phyloP scores from a whole-genome alignment of 2,888 invertebrate genomes.

The Philaethria dido region DNA sequence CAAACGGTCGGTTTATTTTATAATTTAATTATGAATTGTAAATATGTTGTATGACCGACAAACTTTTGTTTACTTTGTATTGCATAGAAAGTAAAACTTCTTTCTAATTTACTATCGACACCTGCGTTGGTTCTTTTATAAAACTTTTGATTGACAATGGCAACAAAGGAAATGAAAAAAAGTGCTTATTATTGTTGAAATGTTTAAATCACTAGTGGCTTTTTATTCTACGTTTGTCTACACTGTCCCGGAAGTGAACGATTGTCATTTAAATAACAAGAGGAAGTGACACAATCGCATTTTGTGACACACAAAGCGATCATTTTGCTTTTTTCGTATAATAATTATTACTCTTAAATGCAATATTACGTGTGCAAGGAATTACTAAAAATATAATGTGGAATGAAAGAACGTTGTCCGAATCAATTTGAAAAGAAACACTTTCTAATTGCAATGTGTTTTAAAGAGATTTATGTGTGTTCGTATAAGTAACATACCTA shows the following conservation, averaged over 20 bases:
- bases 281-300: conserved; percentile 29
- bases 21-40: background rate
- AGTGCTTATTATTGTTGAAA: conserved; percentile 1
- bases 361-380: background rate
- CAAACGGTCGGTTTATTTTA: too few species aligned
- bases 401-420: background rate
- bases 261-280: conserved; percentile 32
- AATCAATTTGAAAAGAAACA: conserved; percentile 18
- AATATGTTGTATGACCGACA: background rate
- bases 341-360: background rate
- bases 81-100: conserved; percentile 6
- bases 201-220: background rate
- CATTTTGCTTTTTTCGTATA: background rate
- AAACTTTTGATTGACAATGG: background rate
- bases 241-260: conserved; percentile 26
- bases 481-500: conserved; percentile 30
- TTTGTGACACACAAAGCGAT: conserved; percentile 6
- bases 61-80: background rate
- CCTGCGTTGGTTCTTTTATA: background rate
- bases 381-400: background rate
- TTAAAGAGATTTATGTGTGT: conserved; percentile 28
- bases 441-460: conserved; percentile 36
- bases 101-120: background rate
- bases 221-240: conserved; percentile 7
- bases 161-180: background rate